These are phyloP conservation scores for Caradrina kadenii DNA, from an alignment of 2,888 invertebrate species.

Conservation along the genomic window DNA sequence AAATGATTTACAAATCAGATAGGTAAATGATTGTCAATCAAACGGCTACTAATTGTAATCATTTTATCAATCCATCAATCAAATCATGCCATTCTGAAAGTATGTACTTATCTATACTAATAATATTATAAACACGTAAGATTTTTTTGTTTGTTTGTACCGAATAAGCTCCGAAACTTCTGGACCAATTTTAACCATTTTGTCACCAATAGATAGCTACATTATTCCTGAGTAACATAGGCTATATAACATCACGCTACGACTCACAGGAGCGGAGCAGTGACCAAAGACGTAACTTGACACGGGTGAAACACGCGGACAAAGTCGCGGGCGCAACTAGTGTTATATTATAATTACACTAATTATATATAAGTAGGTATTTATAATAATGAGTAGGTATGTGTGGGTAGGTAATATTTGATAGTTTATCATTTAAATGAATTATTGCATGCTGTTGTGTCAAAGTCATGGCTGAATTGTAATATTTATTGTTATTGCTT, in stretches of 20 bases:
- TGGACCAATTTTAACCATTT: too few relatives aligned
- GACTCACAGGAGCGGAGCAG: too few relatives aligned
- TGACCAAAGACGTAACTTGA: too few relatives aligned
- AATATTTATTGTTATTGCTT: neutral
- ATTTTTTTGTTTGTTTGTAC: too few relatives aligned
- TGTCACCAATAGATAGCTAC: too few relatives aligned
- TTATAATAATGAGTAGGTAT: neutral
- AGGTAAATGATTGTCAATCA: conserved; percentile 51
- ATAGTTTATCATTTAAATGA: conserved; percentile 34
- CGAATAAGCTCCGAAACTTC: too few relatives aligned
- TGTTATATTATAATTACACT: conserved; percentile 36
- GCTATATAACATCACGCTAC: too few relatives aligned
- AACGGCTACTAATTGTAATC: conserved; percentile 42
- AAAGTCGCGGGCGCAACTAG: too few relatives aligned
- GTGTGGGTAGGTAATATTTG: neutral
- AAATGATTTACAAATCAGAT: conserved; percentile 31
- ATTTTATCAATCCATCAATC: conserved; percentile 51
- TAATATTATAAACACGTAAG: too few relatives aligned
- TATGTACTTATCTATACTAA: conserved; percentile 13
- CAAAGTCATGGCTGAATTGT: conserved; percentile 24
- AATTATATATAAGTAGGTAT: conserved; percentile 21
- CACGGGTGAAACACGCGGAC: too few relatives aligned
- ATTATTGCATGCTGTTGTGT: conserved; percentile 24
- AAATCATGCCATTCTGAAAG: conserved; percentile 12
- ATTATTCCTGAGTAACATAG: too few relatives aligned